Base-by-base conservation (phyloP, 2,797 vertebrate genomes). In the Danio choprae region DNA sequence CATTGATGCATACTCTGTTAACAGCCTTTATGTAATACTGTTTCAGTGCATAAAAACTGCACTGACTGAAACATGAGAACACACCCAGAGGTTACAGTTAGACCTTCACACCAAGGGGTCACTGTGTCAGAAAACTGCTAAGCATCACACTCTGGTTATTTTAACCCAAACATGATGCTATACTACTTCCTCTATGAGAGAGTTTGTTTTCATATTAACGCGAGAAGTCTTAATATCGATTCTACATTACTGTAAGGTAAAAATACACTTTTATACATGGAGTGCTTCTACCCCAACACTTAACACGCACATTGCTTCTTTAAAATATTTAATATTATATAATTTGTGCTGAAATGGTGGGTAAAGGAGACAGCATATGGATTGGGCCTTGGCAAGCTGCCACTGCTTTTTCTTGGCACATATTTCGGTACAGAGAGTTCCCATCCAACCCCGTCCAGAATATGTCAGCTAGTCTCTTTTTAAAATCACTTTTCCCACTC, bases 281-380 rank as follows among this genome's bases (percentile, higher is more conserved):
- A 70, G 29, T 29, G 29, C 40, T 4, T 0, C 3, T 6, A 53
- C 10, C 6, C 36, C 46, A 50, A 51, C 5, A 13, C 29, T 38
- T 36, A 68, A 59, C 0, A 59, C 0, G 0, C 9, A 53, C 22
- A 44, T 74, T 58, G 41, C 43, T 56, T 56, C 8, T 29, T 62
- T 60, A 13, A 46, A 12, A 12, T 36, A 38, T 41, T 62, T 40
- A 53, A 51, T 63, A 62, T 38, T 5, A 48, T 51, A 36, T 10
- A 70, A 60, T 68, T 60, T 70, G 18, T 62, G 12, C 43, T 55
- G 62, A 78, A 80, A 68, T 69, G 71, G 44, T 70, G 72, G 46
- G 73, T 69, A 78, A 83, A 78, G 51, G 81, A 75, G 46, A 60
- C 29, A 65, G 64, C 84, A 86, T 82, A 84, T 81, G 80, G 80